Conservation (phyloP, 2,113 vertebrate genomes). For the Cynopterus brachyotis region DNA sequence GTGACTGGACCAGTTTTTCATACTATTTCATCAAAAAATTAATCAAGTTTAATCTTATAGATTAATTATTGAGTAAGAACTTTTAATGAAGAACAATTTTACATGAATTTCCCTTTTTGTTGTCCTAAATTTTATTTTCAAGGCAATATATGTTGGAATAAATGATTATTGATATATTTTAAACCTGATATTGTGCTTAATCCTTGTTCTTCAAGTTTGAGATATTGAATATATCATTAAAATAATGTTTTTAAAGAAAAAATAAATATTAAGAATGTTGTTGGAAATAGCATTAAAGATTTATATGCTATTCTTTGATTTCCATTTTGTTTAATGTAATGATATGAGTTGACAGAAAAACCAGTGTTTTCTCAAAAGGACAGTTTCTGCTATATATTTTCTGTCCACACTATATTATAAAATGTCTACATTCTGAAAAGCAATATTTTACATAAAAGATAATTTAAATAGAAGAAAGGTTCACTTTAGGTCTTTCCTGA, state of each 20-base stretch:
- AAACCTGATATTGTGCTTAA: background rate
- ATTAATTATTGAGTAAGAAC: background rate
- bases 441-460: background rate
- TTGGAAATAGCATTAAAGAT: background rate
- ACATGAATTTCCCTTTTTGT: background rate
- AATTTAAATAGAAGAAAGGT: background rate
- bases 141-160: background rate
- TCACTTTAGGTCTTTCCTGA: conserved; percentile 1
- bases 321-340: background rate
- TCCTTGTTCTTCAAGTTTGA: background rate
- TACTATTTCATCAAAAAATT: background rate
- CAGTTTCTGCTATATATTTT: background rate
- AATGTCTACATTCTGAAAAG: background rate
- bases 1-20: background rate
- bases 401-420: background rate
- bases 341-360: background rate
- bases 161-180: background rate
- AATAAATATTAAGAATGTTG: background rate
- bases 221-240: background rate
- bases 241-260: background rate
- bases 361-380: background rate
- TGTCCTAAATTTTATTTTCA: background rate
- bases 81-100: background rate
- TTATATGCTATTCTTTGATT: background rate
- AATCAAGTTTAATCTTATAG: background rate